Evolutionary conservation across 2,797 vertebrate genomes (phyloP).

Genomic region (Sebastes matsubarae): DNA sequence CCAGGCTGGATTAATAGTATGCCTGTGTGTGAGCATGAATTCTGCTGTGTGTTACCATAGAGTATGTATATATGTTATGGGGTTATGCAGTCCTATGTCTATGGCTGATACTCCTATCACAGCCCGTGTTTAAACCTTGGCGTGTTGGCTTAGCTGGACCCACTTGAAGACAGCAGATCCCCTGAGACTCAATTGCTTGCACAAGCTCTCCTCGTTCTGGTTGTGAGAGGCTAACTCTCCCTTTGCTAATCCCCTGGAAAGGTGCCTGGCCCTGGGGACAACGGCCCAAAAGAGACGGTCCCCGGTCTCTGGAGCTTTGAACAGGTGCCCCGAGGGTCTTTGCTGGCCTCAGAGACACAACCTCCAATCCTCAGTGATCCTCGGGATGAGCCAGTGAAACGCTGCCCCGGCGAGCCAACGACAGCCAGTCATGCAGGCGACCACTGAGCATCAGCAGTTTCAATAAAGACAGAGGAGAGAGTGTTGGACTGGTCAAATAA

Average conservation of each 20-base stretch:
- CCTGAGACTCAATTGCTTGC: conserved; percentile 27
- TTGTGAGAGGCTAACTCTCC: conserved; percentile 35
- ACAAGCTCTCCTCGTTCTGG: conserved; percentile 13
- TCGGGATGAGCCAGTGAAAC: conserved; percentile 54
- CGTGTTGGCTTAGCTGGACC: conserved; percentile 16
- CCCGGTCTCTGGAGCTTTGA: conserved; percentile 56
- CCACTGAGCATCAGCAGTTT: conserved; percentile 51
- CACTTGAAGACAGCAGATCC: conserved; percentile 37
- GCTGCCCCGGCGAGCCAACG: conserved; percentile 11
- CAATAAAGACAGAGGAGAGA: conserved; percentile 14
- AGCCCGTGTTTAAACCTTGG: conserved; percentile 10
- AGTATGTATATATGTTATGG: background rate
- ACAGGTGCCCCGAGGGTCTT: conserved; percentile 39
- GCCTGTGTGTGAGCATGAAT: background rate
- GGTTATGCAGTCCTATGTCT: conserved; percentile 7
- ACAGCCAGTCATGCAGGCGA: conserved; percentile 21
- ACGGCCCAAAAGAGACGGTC: conserved; percentile 6
- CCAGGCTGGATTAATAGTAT: conserved; percentile 1
- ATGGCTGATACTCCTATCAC: background rate
- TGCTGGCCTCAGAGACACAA: conserved; percentile 34
- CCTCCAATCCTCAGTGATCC: conserved; percentile 62
- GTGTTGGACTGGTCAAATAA: conserved; percentile 10
- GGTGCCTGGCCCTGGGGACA: conserved; percentile 26
- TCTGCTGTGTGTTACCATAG: background rate
- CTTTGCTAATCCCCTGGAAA: conserved; percentile 59